A percentile compares a stretch with the other conserved stretches of the same genome.
phyloP scores from a whole-genome alignment of 2,797 vertebrate genomes.

The Acropternis orthonyx region DNA sequence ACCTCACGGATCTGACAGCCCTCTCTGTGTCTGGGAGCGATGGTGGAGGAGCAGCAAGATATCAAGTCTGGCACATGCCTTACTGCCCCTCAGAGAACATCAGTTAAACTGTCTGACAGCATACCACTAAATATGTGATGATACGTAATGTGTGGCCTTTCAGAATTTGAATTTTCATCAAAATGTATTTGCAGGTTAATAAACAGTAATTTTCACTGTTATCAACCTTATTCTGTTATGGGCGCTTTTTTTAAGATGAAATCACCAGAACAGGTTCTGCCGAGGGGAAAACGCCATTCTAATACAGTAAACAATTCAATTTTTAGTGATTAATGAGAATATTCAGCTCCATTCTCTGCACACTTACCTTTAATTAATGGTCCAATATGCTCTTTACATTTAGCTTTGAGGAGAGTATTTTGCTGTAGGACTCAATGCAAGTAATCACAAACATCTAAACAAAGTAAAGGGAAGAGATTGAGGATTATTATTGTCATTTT shows the following conservation, averaged over 20 bases:
- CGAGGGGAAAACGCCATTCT: background rate
- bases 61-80: background rate
- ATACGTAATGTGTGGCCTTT: background rate
- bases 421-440: background rate
- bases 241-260: background rate
- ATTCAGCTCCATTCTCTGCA: background rate
- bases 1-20: accelerated
- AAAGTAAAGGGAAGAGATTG: background rate
- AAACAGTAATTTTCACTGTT: background rate
- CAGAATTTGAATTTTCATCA: background rate
- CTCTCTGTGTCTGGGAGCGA: background rate
- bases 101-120: background rate
- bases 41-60: background rate
- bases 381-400: background rate
- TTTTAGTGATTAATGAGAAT: background rate
- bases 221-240: background rate
- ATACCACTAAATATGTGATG: background rate
- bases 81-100: background rate
- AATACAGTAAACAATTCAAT: background rate
- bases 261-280: background rate
- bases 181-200: background rate
- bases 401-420: background rate
- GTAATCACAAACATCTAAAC: background rate
- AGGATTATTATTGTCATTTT: background rate
- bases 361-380: background rate